Evolutionary conservation across 2,888 invertebrate species (phyloP).

Genomic region (Nezara viridula): DNA sequence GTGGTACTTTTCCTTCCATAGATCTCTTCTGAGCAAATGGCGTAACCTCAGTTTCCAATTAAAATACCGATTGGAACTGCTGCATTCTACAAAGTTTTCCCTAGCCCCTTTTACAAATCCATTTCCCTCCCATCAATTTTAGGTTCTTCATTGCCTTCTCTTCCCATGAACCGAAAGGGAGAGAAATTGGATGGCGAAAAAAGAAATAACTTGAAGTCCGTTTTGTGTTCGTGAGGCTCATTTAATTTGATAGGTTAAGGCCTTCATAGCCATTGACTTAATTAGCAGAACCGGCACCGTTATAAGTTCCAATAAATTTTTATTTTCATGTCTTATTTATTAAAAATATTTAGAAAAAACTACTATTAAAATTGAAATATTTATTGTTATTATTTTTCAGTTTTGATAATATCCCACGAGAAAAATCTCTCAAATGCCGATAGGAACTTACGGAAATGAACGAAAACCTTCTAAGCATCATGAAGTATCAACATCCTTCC

Average conservation of each 20-base stretch:
- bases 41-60: constrained; percentile 12
- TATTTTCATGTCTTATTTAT: not conserved
- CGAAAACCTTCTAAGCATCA: too few species aligned
- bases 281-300: not conserved
- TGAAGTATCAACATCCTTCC: too few species aligned
- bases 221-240: not conserved
- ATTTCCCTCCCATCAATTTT: constrained; percentile 17
- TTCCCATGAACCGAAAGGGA: not conserved
- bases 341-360: not conserved
- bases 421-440: too few species aligned
- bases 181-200: constrained; percentile 24
- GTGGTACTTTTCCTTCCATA: not conserved
- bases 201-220: not conserved
- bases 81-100: constrained; percentile 17
- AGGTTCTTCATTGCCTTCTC: not conserved
- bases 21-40: not conserved
- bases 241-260: not conserved
- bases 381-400: too few species aligned
- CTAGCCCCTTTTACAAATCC: not conserved
- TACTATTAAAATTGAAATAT: too few species aligned
- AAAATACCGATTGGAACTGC: not conserved
- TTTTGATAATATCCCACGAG: too few species aligned
- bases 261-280: not conserved
- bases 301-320: not conserved
- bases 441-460: too few species aligned